Evolutionary conservation across 2,888 invertebrate genomes (phyloP).

Genomic region (Galerucella nymphaeae): DNA sequence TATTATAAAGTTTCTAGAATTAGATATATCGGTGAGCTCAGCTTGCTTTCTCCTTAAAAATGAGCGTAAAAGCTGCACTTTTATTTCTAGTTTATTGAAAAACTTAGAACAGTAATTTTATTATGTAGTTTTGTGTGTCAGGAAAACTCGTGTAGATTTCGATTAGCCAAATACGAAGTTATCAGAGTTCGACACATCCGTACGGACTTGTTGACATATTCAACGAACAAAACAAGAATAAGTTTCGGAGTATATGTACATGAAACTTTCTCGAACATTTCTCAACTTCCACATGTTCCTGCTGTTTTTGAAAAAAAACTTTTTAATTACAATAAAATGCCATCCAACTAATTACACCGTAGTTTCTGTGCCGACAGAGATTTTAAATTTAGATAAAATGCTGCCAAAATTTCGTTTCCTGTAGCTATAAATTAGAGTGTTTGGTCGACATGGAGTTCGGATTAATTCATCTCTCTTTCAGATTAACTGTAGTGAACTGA

Average conservation of each 20-base stretch:
- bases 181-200: conserved; percentile 33
- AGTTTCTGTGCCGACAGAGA: conserved; percentile 61
- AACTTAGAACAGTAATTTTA: conserved; percentile 14
- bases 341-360: conserved; percentile 64
- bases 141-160: conserved; percentile 15
- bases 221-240: conserved; percentile 24
- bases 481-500: conserved; percentile 64
- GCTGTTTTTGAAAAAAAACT: conserved; percentile 54
- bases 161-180: conserved; percentile 30
- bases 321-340: conserved; percentile 65
- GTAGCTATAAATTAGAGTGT: conserved; percentile 63
- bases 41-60: not conserved
- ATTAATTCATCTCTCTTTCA: conserved; percentile 67
- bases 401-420: conserved; percentile 66
- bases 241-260: conserved; percentile 17
- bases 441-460: conserved; percentile 64
- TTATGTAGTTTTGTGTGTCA: conserved; percentile 15
- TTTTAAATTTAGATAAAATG: conserved; percentile 67
- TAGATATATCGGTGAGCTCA: too few species aligned
- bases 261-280: conserved; percentile 33
- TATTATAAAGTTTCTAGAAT: too few species aligned
- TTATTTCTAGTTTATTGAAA: conserved; percentile 14
- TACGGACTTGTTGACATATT: conserved; percentile 32
- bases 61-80: not conserved
- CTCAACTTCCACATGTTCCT: conserved; percentile 51